phyloP scores from a whole-genome alignment of 2,113 vertebrate genomes.

The Seriola rivoliana region DNA sequence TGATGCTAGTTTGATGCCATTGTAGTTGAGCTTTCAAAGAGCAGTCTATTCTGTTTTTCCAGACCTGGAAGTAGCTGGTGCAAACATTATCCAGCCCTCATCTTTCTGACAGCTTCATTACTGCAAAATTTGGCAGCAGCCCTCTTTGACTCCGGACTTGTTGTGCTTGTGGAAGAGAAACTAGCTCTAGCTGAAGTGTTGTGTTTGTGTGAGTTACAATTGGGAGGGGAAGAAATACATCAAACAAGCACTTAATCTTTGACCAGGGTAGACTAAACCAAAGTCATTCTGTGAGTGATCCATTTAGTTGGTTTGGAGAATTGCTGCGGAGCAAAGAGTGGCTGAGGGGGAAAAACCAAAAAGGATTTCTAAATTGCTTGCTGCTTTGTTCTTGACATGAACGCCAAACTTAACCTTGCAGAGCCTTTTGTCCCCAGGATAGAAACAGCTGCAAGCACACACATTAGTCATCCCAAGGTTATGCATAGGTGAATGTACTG shows the following conservation, averaged over 20 bases:
- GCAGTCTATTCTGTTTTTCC: conserved; percentile 25
- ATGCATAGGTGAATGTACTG: conserved; percentile 34
- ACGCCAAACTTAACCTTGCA: conserved; percentile 40
- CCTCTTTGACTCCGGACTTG: conserved; percentile 29
- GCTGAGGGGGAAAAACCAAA: conserved; percentile 36
- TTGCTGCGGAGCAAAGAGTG: conserved; percentile 1
- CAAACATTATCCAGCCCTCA: conserved; percentile 60
- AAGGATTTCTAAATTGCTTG: conserved; percentile 23
- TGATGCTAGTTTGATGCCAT: conserved; percentile 36
- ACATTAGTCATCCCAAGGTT: conserved; percentile 50
- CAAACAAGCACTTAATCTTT: conserved; percentile 52
- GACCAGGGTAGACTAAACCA: conserved; percentile 48
- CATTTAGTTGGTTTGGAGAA: conserved; percentile 42
- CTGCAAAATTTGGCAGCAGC: conserved; percentile 45
- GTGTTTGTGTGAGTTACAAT: conserved; percentile 59
- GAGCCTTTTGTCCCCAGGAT: conserved; percentile 23
- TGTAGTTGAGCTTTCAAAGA: conserved; percentile 36
- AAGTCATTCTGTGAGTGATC: conserved; percentile 48
- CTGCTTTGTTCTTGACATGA: conserved; percentile 43
- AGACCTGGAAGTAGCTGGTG: conserved; percentile 15
- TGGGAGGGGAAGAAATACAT: conserved; percentile 11
- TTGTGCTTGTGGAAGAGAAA: conserved; percentile 55
- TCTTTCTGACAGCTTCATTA: conserved; percentile 70
- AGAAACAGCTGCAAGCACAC: conserved; percentile 13
- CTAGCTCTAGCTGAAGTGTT: conserved; percentile 42